These are phyloP conservation scores for Platanista minor DNA, from an alignment of 2,113 vertebrate genomes.

Conservation along the genomic window DNA sequence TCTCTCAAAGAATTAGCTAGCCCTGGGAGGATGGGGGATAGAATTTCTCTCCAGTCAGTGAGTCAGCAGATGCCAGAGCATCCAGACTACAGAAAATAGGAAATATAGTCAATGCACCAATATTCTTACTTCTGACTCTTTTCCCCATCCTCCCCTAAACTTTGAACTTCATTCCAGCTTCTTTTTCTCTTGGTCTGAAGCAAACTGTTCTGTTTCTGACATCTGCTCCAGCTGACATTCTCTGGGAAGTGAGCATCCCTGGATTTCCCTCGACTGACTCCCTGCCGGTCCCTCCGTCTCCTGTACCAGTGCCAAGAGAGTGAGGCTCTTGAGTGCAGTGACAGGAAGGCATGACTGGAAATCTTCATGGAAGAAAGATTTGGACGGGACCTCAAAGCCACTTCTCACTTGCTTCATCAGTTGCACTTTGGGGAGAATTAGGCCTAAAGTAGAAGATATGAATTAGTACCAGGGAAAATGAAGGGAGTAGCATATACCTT, in stretches of 20 bases:
- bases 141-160: neutral
- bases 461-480: neutral
- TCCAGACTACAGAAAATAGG: neutral
- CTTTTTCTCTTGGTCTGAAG: neutral
- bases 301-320: neutral
- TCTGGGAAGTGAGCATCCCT: neutral
- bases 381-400: neutral
- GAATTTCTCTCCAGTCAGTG: neutral
- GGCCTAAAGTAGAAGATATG: neutral
- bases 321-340: neutral
- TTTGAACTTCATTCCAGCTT: neutral
- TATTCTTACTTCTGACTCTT: neutral
- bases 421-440: neutral
- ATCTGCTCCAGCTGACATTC: neutral
- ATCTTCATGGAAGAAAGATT: neutral
- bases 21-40: too few species aligned
- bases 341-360: neutral
- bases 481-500: too few species aligned
- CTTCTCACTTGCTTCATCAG: neutral
- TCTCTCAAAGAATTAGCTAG: neutral
- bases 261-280: neutral
- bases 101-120: too few species aligned
- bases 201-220: neutral
- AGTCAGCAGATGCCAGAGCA: neutral
- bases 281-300: accelerated